A percentile compares a stretch with the other conserved stretches of the same genome.
Evolutionary conservation across 2,113 vertebrate genomes (phyloP).

Genomic region (Cephalopholis sonnerati): DNA sequence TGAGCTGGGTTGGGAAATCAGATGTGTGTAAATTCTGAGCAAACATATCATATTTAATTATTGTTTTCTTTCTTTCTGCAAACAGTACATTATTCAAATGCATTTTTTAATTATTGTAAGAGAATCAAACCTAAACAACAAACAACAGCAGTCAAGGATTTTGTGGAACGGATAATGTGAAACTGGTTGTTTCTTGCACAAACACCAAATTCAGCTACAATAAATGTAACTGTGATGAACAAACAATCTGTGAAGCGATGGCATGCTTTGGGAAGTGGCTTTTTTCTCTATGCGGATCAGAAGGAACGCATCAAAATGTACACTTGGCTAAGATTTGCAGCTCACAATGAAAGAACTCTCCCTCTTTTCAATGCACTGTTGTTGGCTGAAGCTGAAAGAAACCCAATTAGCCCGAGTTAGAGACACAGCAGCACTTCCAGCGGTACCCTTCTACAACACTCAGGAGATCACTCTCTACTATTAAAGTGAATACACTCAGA

Average conservation of each 20-base stretch:
- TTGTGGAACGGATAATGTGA: neutral
- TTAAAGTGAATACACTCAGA: conserved; percentile 81
- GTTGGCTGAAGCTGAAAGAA: conserved; percentile 78
- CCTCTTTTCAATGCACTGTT: conserved; percentile 49
- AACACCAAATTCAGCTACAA: neutral
- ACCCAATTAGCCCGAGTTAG: conserved; percentile 85
- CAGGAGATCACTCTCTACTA: conserved; percentile 81
- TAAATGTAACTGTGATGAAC: neutral
- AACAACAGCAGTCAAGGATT: neutral
- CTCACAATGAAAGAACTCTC: conserved; percentile 62
- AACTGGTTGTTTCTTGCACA: neutral
- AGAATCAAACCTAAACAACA: neutral
- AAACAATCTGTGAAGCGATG: neutral
- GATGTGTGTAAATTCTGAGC: neutral
- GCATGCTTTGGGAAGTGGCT: neutral
- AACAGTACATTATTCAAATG: neutral
- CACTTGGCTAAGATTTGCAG: conserved; percentile 68
- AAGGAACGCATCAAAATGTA: conserved; percentile 63
- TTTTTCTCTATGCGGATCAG: conserved; percentile 35
- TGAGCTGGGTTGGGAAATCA: neutral
- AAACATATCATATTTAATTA: neutral
- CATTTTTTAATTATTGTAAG: neutral
- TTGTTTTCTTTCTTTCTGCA: neutral
- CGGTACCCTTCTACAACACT: conserved; percentile 76
- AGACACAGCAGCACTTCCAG: conserved; percentile 76